A percentile compares a stretch with the other conserved stretches of the same genome.
Evolutionary conservation across 2,797 vertebrate genomes (phyloP).

Genomic region (Xiphorhynchus erythropygius): DNA sequence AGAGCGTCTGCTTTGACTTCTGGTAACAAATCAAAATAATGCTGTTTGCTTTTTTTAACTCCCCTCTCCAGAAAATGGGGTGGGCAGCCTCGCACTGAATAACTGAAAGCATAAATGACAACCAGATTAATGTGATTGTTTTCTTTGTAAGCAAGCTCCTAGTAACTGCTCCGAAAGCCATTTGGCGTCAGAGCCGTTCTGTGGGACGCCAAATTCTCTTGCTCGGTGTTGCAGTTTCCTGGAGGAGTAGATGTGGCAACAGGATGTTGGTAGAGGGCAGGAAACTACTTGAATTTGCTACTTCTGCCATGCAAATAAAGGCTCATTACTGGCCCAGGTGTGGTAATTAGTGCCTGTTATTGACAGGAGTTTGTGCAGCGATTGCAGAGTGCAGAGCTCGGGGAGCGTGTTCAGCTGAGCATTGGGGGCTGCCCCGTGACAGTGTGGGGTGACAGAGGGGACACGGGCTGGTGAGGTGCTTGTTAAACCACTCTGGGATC

Average conservation of each 20-base stretch:
- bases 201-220: conserved; percentile 38
- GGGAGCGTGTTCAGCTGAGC: accelerated
- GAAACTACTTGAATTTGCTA: conserved; percentile 51
- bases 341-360: background rate
- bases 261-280: conserved; percentile 64
- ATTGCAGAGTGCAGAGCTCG: background rate
- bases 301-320: conserved; percentile 26
- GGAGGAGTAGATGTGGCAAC: conserved; percentile 63
- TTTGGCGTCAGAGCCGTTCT: background rate
- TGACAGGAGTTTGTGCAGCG: background rate
- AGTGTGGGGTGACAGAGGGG: background rate
- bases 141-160: conserved; percentile 29
- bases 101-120: background rate
- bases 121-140: conserved; percentile 12
- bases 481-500: background rate
- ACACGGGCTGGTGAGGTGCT: background rate
- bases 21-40: background rate
- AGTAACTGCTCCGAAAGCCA: background rate
- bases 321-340: background rate
- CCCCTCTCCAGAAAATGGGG: background rate
- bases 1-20: background rate
- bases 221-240: conserved; percentile 22
- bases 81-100: background rate
- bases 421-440: background rate
- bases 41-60: background rate